Evolutionary conservation across 2,797 vertebrate species (phyloP).

Genomic region (Ctenosaura bakeri): DNA sequence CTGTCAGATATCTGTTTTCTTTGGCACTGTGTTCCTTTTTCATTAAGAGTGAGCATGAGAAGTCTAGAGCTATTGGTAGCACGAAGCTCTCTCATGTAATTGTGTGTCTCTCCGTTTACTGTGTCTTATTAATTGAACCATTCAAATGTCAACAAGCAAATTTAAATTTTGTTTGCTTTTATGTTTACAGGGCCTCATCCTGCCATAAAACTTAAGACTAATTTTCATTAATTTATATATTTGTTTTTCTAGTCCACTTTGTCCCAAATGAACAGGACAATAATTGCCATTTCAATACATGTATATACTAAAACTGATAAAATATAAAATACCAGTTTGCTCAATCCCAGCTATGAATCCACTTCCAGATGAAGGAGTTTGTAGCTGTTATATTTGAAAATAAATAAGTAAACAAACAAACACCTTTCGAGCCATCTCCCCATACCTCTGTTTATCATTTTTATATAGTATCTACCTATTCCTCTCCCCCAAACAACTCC

Average conservation of each 20-base stretch:
- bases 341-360: not conserved
- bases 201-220: not conserved
- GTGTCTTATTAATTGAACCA: not conserved
- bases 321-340: not conserved
- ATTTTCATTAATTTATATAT: conserved; percentile 3
- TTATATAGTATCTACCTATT: not conserved
- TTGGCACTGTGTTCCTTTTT: not conserved
- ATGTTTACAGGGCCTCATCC: not conserved
- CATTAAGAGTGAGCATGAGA: not conserved
- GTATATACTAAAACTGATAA: not conserved
- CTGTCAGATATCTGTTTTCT: not conserved
- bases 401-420: not conserved
- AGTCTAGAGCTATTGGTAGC: not conserved
- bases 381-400: too few species aligned
- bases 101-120: not conserved
- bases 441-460: not conserved
- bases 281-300: not conserved
- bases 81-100: not conserved
- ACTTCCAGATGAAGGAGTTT: not conserved
- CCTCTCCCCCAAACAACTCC: not conserved
- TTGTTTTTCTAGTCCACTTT: not conserved
- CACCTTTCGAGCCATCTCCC: not conserved
- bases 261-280: not conserved
- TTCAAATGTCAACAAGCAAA: not conserved
- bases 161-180: not conserved